Base-by-base conservation (phyloP, 2,888 invertebrate genomes). In the Drosophila anomelani region DNA sequence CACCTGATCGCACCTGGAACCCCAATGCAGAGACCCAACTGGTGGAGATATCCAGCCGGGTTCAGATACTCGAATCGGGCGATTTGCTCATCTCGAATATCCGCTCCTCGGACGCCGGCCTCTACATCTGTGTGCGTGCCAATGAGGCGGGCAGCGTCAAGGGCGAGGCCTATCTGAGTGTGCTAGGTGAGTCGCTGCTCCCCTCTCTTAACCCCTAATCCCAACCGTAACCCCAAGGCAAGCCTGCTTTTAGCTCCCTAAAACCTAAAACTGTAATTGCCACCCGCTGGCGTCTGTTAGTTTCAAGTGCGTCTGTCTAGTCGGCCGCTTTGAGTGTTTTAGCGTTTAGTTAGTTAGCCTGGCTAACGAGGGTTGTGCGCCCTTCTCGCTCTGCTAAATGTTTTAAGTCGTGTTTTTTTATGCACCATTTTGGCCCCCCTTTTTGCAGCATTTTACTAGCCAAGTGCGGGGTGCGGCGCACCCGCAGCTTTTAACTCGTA, bases 81-180 rank as follows among this genome's bases (percentile, higher is more conserved):
- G 97, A 97, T 93, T 94, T 99, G 82, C 94, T 98, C 81, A 96
- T 99, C 78, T 96, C 97, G 8, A 96, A 97, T 70, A 96, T 97
- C 4, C 95, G 96, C 74, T 95, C 96, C 77, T 94, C 94, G 32
- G 98, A 99, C 92, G 96, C 96, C 72, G 99, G 98, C 32, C 95
- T 96, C 91, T 99, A 98, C 92, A 96, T 96, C 12, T 99, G 98
- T 92, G 94, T 96, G 53, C 95, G 98, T 73, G 94, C 96, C 57
- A 99, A 99, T 92, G 97, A 97, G 92, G 97, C 97, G 59, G 99
- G 98, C 46, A 95, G 95, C 77, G 96, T 96, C 36, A 95, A 95
- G 79, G 98, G 96, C 64, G 95, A 96, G 81, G 98, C 97, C 46
- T 95, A 95, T 92, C 94, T 98, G 68, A 94, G 95, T 79, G 97